These are phyloP conservation scores for Mus caroli DNA, from an alignment of 2,797 vertebrate species.

Conservation along the genomic window DNA sequence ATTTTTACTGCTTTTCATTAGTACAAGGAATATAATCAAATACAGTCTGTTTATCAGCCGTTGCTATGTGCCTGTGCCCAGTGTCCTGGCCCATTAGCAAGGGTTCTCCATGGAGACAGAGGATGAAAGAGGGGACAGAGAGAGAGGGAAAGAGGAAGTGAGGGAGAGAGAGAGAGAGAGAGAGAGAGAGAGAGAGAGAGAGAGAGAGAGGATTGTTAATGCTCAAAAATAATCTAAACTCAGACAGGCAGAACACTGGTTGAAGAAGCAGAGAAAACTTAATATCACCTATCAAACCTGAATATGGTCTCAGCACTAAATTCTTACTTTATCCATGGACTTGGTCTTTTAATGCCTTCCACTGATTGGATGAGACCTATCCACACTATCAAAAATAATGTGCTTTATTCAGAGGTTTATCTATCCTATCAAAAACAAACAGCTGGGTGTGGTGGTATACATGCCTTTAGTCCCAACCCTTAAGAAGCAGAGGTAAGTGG, in stretches of 20 bases:
- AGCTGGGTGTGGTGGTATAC: neutral
- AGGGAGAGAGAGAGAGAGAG: neutral
- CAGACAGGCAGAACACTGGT: neutral
- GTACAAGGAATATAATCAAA: conserved; percentile 47
- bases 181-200: neutral
- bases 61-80: neutral
- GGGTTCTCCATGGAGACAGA: conserved; percentile 20
- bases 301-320: neutral
- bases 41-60: neutral
- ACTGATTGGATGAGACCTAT: neutral
- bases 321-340: neutral
- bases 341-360: conserved; percentile 20
- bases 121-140: neutral
- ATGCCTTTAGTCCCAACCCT: neutral
- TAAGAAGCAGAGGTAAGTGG: neutral
- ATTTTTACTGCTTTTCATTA: conserved; percentile 64
- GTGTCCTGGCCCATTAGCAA: neutral
- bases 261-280: neutral
- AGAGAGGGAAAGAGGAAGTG: neutral
- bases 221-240: conserved; percentile 36
- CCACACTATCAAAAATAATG: neutral
- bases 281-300: neutral
- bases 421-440: neutral
- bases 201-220: neutral
- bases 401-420: conserved; percentile 34